These are phyloP conservation scores for Drosophila melanosoma DNA, from an alignment of 2,888 invertebrate genomes.

Conservation along the genomic window DNA sequence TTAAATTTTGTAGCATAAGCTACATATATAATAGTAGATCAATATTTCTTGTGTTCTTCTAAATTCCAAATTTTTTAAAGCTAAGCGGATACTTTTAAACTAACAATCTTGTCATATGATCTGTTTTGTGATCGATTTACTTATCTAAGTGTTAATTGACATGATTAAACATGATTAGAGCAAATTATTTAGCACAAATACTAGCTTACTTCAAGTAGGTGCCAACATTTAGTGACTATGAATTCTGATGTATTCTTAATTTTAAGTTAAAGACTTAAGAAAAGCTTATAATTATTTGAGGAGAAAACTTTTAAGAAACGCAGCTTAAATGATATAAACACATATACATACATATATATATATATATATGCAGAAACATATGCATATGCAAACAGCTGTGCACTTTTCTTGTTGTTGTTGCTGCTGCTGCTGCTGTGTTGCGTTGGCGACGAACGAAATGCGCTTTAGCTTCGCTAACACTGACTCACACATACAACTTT, in stretches of 20 bases:
- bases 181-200: background rate
- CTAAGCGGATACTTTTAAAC: background rate
- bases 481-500: slow-evolving; percentile 43
- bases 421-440: slow-evolving; percentile 26
- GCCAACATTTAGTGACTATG: background rate
- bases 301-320: background rate
- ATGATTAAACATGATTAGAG: background rate
- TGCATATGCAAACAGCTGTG: slow-evolving; percentile 35
- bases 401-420: slow-evolving; percentile 8
- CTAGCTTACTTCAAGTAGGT: background rate
- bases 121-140: background rate
- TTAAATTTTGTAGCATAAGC: background rate
- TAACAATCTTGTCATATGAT: background rate
- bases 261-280: background rate
- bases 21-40: background rate
- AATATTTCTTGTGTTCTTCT: background rate
- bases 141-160: background rate
- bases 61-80: background rate
- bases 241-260: background rate
- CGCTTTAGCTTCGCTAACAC: slow-evolving; percentile 45
- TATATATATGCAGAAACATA: too few relatives aligned
- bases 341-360: background rate
- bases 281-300: too few relatives aligned
- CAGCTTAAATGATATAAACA: background rate
- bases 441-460: slow-evolving; percentile 54